These are phyloP conservation scores for Gymnoscopelus microlampas DNA, from an alignment of 2,797 vertebrate species.

Conservation along the genomic window DNA sequence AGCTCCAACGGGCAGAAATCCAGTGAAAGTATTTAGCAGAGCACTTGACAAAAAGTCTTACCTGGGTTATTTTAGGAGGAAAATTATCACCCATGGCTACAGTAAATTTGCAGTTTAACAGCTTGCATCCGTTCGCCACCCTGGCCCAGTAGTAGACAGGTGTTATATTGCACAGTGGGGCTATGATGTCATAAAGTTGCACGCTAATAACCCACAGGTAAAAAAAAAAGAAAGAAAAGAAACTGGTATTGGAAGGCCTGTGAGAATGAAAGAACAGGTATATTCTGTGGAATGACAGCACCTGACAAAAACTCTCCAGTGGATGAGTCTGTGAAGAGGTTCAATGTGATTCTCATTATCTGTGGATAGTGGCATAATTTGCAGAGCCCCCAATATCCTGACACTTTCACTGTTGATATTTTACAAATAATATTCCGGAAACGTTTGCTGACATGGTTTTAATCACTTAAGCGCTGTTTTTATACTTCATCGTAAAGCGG, in stretches of 20 bases:
- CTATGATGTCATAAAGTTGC: constrained; percentile 62
- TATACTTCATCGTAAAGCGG: no score
- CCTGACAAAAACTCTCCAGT: constrained; percentile 37
- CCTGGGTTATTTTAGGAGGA: constrained; percentile 34
- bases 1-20: constrained; percentile 2
- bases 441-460: neutral
- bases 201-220: constrained; percentile 34
- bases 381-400: constrained; percentile 1
- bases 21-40: constrained; percentile 22
- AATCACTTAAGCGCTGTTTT: no score
- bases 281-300: constrained; percentile 31
- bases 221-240: constrained; percentile 50
- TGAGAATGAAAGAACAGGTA: neutral
- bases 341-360: neutral
- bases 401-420: neutral
- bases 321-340: constrained; percentile 16
- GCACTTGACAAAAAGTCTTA: constrained; percentile 36
- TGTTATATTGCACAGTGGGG: constrained; percentile 61
- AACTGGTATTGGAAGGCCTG: constrained; percentile 40
- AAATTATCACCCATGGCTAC: constrained; percentile 39
- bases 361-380: neutral
- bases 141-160: constrained; percentile 26
- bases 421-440: neutral
- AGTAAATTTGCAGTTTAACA: constrained; percentile 48
- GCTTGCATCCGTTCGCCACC: constrained; percentile 39